A percentile compares a stretch with the other conserved stretches of the same genome.
These are phyloP conservation scores for Euplexia lucipara DNA, from an alignment of 2,888 invertebrate species.

Conservation along the genomic window DNA sequence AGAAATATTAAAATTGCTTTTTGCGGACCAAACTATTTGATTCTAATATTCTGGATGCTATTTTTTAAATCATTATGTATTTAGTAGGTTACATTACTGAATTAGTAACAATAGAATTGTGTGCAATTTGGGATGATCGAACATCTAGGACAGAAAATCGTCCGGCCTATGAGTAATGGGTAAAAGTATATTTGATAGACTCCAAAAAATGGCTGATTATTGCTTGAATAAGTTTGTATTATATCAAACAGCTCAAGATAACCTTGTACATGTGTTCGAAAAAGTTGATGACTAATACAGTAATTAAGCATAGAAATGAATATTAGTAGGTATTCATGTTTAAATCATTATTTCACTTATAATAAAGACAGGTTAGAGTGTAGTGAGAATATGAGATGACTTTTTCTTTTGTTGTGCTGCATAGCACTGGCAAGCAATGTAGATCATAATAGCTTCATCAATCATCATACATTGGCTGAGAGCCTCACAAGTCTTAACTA, in stretches of 20 bases:
- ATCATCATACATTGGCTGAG: slow-evolving; percentile 8
- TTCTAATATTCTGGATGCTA: neutral
- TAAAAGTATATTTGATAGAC: too few relatives aligned
- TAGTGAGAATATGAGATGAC: too few relatives aligned
- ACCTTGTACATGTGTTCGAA: neutral
- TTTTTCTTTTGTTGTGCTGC: too few relatives aligned
- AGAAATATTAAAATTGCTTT: neutral
- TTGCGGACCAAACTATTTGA: neutral
- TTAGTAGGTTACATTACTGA: neutral
- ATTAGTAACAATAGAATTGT: neutral
- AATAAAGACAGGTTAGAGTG: neutral
- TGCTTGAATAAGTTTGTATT: neutral
- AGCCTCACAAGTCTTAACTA: slow-evolving; percentile 6
- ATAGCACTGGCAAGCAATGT: too few relatives aligned
- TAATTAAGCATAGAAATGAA: too few relatives aligned
- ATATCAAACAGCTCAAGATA: slow-evolving; percentile 1
- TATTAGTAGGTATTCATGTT: too few relatives aligned
- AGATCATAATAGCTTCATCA: neutral
- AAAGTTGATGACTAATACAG: too few relatives aligned
- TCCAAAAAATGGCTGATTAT: neutral
- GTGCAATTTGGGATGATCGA: neutral
- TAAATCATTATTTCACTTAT: neutral
- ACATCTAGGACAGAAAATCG: neutral
- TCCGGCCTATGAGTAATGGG: too few relatives aligned
- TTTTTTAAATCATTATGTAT: neutral